Percentiles rank a stretch among this genome's conserved stretches.
These are phyloP conservation scores for Petrocephalus microphthalmus DNA, from an alignment of 2,113 vertebrate species.

Conservation along the genomic window DNA sequence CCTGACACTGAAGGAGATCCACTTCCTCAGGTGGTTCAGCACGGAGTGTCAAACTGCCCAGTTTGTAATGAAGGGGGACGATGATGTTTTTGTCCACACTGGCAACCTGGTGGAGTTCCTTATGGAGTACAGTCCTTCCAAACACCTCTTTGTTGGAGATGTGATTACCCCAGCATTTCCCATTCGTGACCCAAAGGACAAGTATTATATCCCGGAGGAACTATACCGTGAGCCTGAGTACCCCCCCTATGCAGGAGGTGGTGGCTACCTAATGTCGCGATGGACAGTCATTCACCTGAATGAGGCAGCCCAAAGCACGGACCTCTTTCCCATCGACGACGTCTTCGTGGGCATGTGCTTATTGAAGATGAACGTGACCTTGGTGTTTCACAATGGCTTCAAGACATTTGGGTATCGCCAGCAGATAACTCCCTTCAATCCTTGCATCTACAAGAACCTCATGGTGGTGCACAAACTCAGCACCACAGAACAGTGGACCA, in stretches of 20 bases:
- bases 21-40: slow-evolving; percentile 61
- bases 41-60: slow-evolving; percentile 45
- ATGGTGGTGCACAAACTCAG: slow-evolving; percentile 63
- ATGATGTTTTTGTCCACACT: slow-evolving; percentile 64
- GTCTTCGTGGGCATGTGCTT: slow-evolving; percentile 72
- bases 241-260: slow-evolving; percentile 62
- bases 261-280: slow-evolving; percentile 65
- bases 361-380: slow-evolving; percentile 54
- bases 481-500: slow-evolving; percentile 65
- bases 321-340: slow-evolving; percentile 69
- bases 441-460: slow-evolving; percentile 61
- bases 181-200: slow-evolving; percentile 59
- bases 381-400: slow-evolving; percentile 59
- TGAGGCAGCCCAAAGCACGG: slow-evolving; percentile 31
- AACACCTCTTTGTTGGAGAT: slow-evolving; percentile 63
- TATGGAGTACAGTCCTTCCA: slow-evolving; percentile 40
- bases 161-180: slow-evolving; percentile 58
- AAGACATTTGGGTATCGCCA: slow-evolving; percentile 65
- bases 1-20: slow-evolving; percentile 68
- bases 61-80: slow-evolving; percentile 65
- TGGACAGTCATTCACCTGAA: slow-evolving; percentile 48
- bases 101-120: slow-evolving; percentile 65
- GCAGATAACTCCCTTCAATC: slow-evolving; percentile 58
- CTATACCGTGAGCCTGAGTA: slow-evolving; percentile 60
- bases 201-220: slow-evolving; percentile 61